Base-by-base conservation (phyloP, 2,113 vertebrate species). In the Sisor rabdophorus region DNA sequence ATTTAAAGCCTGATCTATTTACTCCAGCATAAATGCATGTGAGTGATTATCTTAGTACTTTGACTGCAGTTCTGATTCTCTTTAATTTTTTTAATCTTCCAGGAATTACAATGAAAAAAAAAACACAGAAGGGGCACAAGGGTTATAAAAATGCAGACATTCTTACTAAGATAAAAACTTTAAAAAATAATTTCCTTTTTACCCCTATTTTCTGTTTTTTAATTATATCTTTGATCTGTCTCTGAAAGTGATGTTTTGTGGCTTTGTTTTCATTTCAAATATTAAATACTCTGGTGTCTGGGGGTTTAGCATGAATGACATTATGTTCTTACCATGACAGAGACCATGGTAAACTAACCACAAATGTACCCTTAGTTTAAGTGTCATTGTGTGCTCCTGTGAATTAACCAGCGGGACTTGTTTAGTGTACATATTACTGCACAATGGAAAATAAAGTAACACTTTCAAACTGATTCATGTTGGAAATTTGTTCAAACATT, bases 401-500 rank as follows among this genome's bases (percentile, higher is more conserved):
- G 19, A 61, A 32, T 75, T 53, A 64, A 54, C 17, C 28, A 30
- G 50, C 26, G 9, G 22, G 16, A 28, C 56, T 79, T 79, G 26
- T 17, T 40, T 59, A 69, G 2, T 80, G 64, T 47, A 63, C 32
- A 28, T 30, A 69, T 69, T 19, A 50, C 65, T 52, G 11, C 47
- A 11, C 24, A 64, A 65, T 24, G 44, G 60, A 75, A 48, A 67
- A 60, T 75, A 76, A 47, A 50, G 50, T 30, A 72, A 73, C 55
- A 80, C 71, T 77, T 79, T 36, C 26, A 17, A 56, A 56, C 44
- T 9, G 10, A 53, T 48, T 26, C 26, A 32, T 22, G 22, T 82
- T 59, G 26, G 52, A 58, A 75, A 36, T 68, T 61, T 68, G n/a
- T 70, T 77, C 50, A 78, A 79, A 72, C 77, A 60, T 79, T n/a